These are phyloP conservation scores for Rhombomys opimus DNA, from an alignment of 2,113 vertebrate genomes.

Conservation along the genomic window DNA sequence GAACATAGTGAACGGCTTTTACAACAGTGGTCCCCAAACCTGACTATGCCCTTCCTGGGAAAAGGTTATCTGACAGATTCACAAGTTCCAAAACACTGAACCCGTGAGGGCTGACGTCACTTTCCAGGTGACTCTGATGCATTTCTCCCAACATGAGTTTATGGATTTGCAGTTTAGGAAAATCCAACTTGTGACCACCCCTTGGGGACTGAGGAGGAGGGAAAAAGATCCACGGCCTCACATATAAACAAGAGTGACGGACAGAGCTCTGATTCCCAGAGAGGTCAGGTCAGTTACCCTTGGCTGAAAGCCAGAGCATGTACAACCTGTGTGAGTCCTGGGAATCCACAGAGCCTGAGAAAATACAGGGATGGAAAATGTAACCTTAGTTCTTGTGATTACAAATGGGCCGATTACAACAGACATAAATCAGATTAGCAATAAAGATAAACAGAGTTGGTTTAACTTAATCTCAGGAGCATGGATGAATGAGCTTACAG, in stretches of 20 bases:
- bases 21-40: background rate
- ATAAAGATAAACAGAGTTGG: slow-evolving; percentile 81
- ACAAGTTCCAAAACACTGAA: background rate
- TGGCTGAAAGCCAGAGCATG: background rate
- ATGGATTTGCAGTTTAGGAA: background rate
- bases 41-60: background rate
- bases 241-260: background rate
- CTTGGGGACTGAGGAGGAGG: background rate
- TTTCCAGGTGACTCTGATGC: slow-evolving; percentile 3
- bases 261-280: background rate
- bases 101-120: background rate
- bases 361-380: slow-evolving; percentile 72
- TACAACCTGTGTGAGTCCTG: slow-evolving; percentile 26
- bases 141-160: background rate
- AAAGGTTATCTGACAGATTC: background rate
- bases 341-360: slow-evolving; percentile 70
- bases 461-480: slow-evolving; percentile 73
- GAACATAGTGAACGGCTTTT: background rate
- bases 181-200: background rate
- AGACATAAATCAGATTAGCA: slow-evolving; percentile 79
- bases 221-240: background rate
- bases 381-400: slow-evolving; percentile 75
- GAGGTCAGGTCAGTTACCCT: background rate
- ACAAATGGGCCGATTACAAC: slow-evolving; percentile 73
- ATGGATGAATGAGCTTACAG: slow-evolving; percentile 75